Evolutionary conservation across 92 coral and sea anemone species (phyloP), one percentile per base, ranked within the genome.

Genomic region (Porites cylindrica): DNA sequence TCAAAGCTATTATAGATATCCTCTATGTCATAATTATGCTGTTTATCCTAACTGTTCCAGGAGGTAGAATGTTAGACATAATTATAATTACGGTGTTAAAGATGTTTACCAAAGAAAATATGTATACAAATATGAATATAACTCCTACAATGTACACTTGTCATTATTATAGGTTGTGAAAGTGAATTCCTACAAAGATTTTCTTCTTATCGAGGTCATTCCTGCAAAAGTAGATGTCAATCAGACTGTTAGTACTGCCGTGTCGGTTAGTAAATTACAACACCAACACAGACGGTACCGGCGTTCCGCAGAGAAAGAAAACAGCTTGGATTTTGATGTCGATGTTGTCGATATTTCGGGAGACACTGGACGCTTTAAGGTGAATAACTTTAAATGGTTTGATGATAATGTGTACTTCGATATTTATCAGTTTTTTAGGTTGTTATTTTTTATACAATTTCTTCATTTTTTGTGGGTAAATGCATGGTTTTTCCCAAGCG

Each of bases 51-150:
- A 66, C 23, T 66, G 70, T 66, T 66, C 70, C 70, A 66, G 23
- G 70, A 26, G 70, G 70, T 66, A 66, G 70, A 66, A 66, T 66
- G 70, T 66, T 66, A 66, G 70, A 66, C 70, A 66, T 66, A 66
- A 66, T 21, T 17, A 66, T 9, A 66, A 66, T 66, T 66, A 66
- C 8, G 70, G 70, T 66, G 70, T 66, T 66, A 66, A 66, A 66
- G 70, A 66, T 66, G 70, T 66, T 9, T 66, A 66, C 70, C 24
- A 66, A 66, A 66, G 32, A 29, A 29, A 29, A 29, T 29, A 29
- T 29, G 32, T 29, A 29, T 29, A 29, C 2, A 29, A 2, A 29
- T 29, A 29, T 29, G 32, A 1, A 29, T 29, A 29, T 29, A 29
- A 29, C 32, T 29, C 32, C 32, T 29, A 29, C 32, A 29, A 29